Evolutionary conservation across 1,140 invertebrate species (phyloP).

Genomic region (Hydropsyche tenuis): DNA sequence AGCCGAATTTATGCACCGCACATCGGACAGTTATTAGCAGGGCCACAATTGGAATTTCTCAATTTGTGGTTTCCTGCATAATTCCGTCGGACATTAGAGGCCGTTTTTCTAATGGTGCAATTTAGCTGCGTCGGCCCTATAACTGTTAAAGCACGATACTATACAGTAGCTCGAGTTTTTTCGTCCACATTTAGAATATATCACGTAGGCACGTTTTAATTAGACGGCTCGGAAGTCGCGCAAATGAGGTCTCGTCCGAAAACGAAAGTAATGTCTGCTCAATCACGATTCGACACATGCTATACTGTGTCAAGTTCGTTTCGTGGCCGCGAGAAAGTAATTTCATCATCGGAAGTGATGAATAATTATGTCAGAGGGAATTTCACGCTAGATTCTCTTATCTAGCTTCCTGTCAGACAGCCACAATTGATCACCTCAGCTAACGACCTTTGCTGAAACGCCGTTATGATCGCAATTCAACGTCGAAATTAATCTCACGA

Average conservation of each 20-base stretch:
- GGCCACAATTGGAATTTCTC: too few relatives aligned
- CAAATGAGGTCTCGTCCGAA: slow-evolving; percentile 17
- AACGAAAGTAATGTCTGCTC: slow-evolving; percentile 33
- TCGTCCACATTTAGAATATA: too few relatives aligned
- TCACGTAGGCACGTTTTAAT: too few relatives aligned
- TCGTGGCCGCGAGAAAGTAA: slow-evolving; percentile 11
- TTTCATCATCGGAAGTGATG: not conserved
- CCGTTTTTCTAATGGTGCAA: too few relatives aligned
- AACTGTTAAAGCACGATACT: too few relatives aligned
- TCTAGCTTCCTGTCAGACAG: not conserved
- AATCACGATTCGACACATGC: slow-evolving; percentile 31
- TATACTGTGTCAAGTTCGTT: slow-evolving; percentile 19
- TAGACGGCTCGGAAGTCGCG: not conserved
- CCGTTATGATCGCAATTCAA: slow-evolving; percentile 17
- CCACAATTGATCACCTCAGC: slow-evolving; percentile 10
- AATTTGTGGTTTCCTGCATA: too few relatives aligned
- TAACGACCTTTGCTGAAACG: slow-evolving; percentile 4
- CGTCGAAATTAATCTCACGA: too few relatives aligned
- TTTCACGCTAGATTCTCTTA: not conserved
- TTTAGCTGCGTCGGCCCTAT: too few relatives aligned
- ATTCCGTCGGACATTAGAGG: too few relatives aligned
- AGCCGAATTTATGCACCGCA: too few relatives aligned
- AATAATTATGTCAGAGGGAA: not conserved
- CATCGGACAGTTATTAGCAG: too few relatives aligned
- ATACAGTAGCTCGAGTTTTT: too few relatives aligned